A percentile compares a stretch with the other conserved stretches of the same genome.
These are phyloP conservation scores for Vanessa tameamea DNA, from an alignment of 1,140 invertebrate species.

Conservation along the genomic window DNA sequence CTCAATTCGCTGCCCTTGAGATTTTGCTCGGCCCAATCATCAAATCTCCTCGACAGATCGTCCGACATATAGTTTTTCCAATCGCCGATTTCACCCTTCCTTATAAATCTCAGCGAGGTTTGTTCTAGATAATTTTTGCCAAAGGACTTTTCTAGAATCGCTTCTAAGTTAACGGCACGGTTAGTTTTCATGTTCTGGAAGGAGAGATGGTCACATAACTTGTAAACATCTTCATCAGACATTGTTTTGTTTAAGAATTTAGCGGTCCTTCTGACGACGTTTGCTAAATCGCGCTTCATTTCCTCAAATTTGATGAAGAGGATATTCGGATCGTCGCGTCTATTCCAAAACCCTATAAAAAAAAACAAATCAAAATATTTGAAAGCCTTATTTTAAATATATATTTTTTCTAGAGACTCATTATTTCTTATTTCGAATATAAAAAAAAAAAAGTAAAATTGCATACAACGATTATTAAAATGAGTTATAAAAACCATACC, in stretches of 20 bases:
- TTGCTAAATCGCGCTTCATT: slow-evolving; percentile 87
- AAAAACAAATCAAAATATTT: background rate
- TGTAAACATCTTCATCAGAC: slow-evolving; percentile 83
- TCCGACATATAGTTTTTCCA: slow-evolving; percentile 91
- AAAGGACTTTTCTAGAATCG: slow-evolving; percentile 81
- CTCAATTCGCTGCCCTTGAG: slow-evolving; percentile 83
- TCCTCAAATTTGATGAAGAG: slow-evolving; percentile 93
- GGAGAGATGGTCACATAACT: slow-evolving; percentile 87
- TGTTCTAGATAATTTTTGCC: slow-evolving; percentile 78
- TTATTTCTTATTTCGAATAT: no score
- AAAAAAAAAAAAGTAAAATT: no score
- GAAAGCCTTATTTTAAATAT: background rate
- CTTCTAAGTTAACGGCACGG: slow-evolving; percentile 87
- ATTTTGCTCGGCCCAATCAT: slow-evolving; percentile 87
- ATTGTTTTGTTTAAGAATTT: slow-evolving; percentile 87
- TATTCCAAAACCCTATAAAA: slow-evolving; percentile 83
- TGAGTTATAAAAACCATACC: slow-evolving; percentile 53
- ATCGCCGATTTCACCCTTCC: slow-evolving; percentile 91
- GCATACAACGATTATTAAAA: no score
- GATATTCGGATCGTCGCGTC: slow-evolving; percentile 87
- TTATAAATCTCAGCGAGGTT: slow-evolving; percentile 85
- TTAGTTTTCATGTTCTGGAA: slow-evolving; percentile 92
- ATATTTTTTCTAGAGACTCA: no score
- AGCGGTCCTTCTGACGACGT: slow-evolving; percentile 85
- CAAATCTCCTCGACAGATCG: slow-evolving; percentile 86